Conservation (phyloP, 2,113 vertebrate species). For the Vulpes lagopus region DNA sequence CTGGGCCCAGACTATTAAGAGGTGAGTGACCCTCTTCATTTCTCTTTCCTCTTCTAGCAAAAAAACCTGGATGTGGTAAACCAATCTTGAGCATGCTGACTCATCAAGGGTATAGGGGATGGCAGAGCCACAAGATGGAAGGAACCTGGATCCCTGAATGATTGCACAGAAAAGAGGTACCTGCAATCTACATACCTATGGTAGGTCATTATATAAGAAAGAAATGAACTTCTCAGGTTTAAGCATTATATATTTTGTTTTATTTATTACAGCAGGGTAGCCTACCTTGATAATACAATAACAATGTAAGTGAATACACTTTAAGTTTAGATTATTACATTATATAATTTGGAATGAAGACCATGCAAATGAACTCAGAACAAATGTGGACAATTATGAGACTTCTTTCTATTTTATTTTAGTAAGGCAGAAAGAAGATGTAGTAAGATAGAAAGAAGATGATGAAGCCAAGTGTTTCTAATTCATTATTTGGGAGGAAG, state of each 20-base stretch:
- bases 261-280: not conserved
- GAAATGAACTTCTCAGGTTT: not conserved
- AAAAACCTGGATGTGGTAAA: not conserved
- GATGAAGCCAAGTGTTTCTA: not conserved
- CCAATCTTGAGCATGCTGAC: not conserved
- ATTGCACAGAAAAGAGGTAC: not conserved
- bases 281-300: not conserved
- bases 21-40: not conserved
- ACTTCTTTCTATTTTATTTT: not conserved
- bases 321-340: conserved; percentile 24
- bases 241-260: not conserved
- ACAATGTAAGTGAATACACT: not conserved
- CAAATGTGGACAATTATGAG: not conserved
- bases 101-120: not conserved
- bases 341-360: not conserved
- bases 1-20: not conserved
- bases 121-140: not conserved
- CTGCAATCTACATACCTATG: not conserved
- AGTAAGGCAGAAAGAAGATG: not conserved
- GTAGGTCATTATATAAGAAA: not conserved
- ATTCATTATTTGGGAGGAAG: not conserved
- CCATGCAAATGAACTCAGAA: not conserved
- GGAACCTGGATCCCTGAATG: not conserved
- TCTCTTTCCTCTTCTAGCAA: not conserved
- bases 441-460: not conserved